phyloP scores from a whole-genome alignment of 2,888 invertebrate species.

The Parapristionchus giblindavisi region DNA sequence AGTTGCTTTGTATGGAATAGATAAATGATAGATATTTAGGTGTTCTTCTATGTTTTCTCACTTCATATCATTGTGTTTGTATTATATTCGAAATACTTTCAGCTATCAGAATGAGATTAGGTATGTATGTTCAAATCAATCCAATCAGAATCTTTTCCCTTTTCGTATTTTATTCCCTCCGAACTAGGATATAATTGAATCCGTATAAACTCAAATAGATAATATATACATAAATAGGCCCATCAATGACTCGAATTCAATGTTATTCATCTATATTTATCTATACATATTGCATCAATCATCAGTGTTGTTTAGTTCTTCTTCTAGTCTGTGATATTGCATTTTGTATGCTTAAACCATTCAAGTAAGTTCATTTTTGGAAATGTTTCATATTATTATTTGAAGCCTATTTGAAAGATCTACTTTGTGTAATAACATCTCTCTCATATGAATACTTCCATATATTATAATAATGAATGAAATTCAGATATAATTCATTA shows the following conservation, averaged over 20 bases:
- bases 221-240: too few species aligned
- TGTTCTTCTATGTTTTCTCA: slow-evolving; percentile 29
- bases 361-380: slow-evolving; percentile 12
- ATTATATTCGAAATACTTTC: slow-evolving; percentile 25
- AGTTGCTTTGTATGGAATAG: neutral
- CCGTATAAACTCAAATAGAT: too few species aligned
- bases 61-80: slow-evolving; percentile 21
- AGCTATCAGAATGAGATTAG: slow-evolving; percentile 13
- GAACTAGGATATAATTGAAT: neutral
- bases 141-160: neutral
- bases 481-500: slow-evolving; percentile 12
- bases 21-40: neutral
- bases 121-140: neutral
- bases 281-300: slow-evolving; percentile 30
- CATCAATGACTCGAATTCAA: slow-evolving; percentile 24
- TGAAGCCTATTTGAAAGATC: neutral
- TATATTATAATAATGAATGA: neutral
- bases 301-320: slow-evolving; percentile 33
- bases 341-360: slow-evolving; percentile 31
- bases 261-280: slow-evolving; percentile 35
- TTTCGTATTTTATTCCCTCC: neutral
- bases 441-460: too few species aligned
- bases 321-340: slow-evolving; percentile 34
- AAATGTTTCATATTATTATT: neutral
- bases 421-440: neutral